Evolutionary conservation across 2,113 vertebrate species (phyloP).

Genomic region (Carassius gibelio): DNA sequence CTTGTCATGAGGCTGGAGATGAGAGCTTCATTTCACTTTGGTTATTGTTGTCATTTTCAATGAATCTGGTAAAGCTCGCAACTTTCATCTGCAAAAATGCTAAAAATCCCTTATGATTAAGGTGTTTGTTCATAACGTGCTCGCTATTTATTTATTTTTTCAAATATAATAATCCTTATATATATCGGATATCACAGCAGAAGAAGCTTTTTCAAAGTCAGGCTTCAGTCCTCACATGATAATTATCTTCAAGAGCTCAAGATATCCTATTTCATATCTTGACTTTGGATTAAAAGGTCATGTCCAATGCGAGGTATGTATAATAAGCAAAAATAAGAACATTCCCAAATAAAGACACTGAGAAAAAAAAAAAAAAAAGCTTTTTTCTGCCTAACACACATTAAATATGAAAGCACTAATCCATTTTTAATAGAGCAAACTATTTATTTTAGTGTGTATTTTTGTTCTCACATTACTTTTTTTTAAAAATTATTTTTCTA

Average conservation of each 20-base stretch:
- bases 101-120: constrained; percentile 33
- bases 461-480: neutral
- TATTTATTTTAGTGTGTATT: neutral
- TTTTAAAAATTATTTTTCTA: too few relatives aligned
- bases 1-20: neutral
- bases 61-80: neutral
- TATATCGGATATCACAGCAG: neutral
- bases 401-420: neutral
- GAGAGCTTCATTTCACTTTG: neutral
- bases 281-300: constrained; percentile 30
- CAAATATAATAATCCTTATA: too few relatives aligned
- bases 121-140: neutral
- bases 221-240: constrained; percentile 33
- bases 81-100: constrained; percentile 33
- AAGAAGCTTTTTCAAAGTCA: constrained; percentile 11
- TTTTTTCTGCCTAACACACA: too few relatives aligned
- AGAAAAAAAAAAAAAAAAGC: too few relatives aligned
- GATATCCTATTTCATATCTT: constrained; percentile 27
- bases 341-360: neutral
- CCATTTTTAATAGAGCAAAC: neutral
- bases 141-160: neutral
- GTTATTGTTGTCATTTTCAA: constrained; percentile 24
- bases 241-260: constrained; percentile 13
- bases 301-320: neutral
- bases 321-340: constrained; percentile 19